Conservation (phyloP, 92 coral and sea anemone genomes). For the Heteractis magnifica region DNA sequence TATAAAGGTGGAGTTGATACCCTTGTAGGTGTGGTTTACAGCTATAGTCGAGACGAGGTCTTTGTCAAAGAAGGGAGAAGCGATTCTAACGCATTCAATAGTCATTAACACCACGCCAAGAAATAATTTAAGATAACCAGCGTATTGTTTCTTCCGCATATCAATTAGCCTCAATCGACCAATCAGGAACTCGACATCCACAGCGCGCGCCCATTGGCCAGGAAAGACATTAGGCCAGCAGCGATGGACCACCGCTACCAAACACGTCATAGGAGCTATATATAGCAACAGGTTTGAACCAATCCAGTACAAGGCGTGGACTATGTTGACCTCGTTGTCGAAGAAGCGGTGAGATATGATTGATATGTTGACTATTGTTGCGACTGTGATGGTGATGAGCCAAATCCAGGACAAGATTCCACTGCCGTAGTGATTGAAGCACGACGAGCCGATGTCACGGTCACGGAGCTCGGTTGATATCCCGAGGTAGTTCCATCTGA, state of each 20-base stretch:
- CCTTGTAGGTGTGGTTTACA: constrained; percentile 38
- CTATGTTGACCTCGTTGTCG: constrained; percentile 46
- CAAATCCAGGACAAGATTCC: constrained; percentile 71
- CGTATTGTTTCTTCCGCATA: constrained; percentile 64
- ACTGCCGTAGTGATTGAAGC: constrained; percentile 81
- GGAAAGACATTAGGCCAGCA: constrained; percentile 56
- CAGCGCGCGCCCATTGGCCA: constrained; percentile 75
- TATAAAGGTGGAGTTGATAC: constrained; percentile 40
- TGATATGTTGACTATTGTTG: constrained; percentile 50
- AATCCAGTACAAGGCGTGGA: constrained; percentile 67
- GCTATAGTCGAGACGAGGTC: constrained; percentile 50
- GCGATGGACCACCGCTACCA: constrained; percentile 56
- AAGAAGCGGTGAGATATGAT: constrained; percentile 37
- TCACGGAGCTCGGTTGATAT: constrained; percentile 68
- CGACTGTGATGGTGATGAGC: constrained; percentile 54
- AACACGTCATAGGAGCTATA: constrained; percentile 72
- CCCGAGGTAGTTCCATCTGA: constrained; percentile 76
- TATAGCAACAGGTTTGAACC: constrained; percentile 63
- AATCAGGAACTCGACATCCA: constrained; percentile 73
- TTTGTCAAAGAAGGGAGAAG: constrained; percentile 69
- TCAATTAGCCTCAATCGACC: constrained; percentile 65
- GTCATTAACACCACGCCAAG: constrained; percentile 37
- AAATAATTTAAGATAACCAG: constrained; percentile 56
- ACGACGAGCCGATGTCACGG: constrained; percentile 66
- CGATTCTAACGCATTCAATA: constrained; percentile 48